These are phyloP conservation scores for Acanthurus leucopareius DNA, from an alignment of 2,797 vertebrate species.

Conservation along the genomic window DNA sequence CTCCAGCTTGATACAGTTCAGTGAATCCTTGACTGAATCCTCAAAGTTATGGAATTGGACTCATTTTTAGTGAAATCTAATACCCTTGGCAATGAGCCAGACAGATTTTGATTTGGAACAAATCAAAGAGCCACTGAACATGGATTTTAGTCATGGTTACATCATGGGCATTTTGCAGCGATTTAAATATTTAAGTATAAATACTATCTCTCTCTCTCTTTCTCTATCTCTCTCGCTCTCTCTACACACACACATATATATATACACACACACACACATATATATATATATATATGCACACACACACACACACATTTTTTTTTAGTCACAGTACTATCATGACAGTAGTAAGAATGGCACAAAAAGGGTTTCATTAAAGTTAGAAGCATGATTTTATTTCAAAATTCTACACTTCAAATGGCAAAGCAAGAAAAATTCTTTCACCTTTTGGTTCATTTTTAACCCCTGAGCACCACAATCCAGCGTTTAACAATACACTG, in stretches of 20 bases:
- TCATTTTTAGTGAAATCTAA: neutral
- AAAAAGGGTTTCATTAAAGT: constrained; percentile 46
- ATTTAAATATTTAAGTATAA: too few species aligned
- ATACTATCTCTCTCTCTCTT: too few species aligned
- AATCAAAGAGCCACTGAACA: neutral
- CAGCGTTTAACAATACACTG: constrained; percentile 84
- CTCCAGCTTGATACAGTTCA: neutral
- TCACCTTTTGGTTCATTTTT: constrained; percentile 75
- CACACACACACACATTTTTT: neutral
- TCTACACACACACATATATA: too few species aligned
- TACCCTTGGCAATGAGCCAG: neutral
- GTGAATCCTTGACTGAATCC: neutral
- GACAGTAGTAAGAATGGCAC: constrained; percentile 29
- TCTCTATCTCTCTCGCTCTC: too few species aligned
- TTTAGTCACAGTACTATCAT: constrained; percentile 12
- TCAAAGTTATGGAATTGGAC: neutral
- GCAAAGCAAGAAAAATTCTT: constrained; percentile 79
- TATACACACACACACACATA: too few species aligned
- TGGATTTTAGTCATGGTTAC: neutral
- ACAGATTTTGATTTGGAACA: neutral
- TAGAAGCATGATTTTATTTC: constrained; percentile 85
- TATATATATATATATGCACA: too few species aligned
- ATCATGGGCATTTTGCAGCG: too few species aligned
- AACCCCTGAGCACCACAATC: constrained; percentile 90
- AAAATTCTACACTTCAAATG: constrained; percentile 83